phyloP scores from a whole-genome alignment of 2,888 invertebrate genomes.

The Drosophila limbata region DNA sequence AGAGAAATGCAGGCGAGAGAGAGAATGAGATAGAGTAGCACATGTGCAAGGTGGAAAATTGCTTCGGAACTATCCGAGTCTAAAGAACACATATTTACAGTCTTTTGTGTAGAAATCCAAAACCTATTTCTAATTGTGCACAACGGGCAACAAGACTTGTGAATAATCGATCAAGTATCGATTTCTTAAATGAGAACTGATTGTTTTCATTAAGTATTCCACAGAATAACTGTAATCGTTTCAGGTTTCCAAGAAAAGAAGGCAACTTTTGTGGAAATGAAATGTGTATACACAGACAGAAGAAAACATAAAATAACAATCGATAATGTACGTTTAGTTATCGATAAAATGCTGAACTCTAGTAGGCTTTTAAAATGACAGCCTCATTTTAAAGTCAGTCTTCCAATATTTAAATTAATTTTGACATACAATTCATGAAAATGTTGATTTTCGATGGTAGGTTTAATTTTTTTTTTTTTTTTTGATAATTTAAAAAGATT shows the following conservation, averaged over 20 bases:
- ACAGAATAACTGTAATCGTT: background rate
- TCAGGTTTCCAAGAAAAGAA: background rate
- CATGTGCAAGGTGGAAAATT: conserved; percentile 1
- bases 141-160: background rate
- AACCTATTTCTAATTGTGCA: background rate
- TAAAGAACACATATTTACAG: background rate
- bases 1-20: background rate
- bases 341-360: background rate
- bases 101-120: background rate
- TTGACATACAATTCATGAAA: no score
- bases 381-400: background rate
- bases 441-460: no score
- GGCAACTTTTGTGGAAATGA: background rate
- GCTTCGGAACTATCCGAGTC: conserved; percentile 18
- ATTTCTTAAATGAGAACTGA: conserved; percentile 15
- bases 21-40: background rate
- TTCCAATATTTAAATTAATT: no score
- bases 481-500: background rate
- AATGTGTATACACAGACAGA: background rate
- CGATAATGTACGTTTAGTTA: background rate
- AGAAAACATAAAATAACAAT: background rate
- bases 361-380: background rate
- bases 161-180: conserved; percentile 5
- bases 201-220: conserved; percentile 7
- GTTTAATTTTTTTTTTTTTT: no score